These are phyloP conservation scores for Colletes collaris DNA, from an alignment of 2,888 invertebrate genomes.

Conservation along the genomic window DNA sequence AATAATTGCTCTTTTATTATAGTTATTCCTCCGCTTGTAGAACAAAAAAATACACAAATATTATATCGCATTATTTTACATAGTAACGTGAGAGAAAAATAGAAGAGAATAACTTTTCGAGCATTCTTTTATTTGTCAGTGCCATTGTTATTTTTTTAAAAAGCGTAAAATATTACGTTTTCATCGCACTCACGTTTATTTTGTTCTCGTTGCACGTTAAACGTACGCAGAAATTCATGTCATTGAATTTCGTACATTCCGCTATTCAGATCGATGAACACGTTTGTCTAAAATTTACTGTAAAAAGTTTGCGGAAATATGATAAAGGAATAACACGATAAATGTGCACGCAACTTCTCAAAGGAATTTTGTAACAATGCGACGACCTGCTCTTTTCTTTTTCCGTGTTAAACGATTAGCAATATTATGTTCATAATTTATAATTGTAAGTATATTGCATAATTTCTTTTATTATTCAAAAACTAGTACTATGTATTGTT, in stretches of 20 bases:
- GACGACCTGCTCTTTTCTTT: too few relatives aligned
- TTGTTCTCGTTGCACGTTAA: conserved; percentile 6
- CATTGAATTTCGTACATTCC: conserved; percentile 3
- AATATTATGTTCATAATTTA: too few relatives aligned
- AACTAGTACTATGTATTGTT: too few relatives aligned
- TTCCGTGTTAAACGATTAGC: too few relatives aligned
- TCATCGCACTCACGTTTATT: conserved; percentile 21
- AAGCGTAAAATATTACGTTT: conserved; percentile 27
- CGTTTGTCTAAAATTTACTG: neutral
- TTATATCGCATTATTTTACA: too few relatives aligned
- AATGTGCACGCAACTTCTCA: neutral
- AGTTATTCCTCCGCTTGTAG: too few relatives aligned
- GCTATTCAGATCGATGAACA: neutral
- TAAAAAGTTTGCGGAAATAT: neutral
- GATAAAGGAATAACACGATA: neutral
- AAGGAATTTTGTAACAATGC: neutral
- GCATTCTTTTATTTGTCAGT: conserved; percentile 18
- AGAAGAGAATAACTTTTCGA: too few relatives aligned
- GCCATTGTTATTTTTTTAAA: conserved; percentile 22
- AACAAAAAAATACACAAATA: too few relatives aligned
- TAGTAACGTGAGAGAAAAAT: too few relatives aligned
- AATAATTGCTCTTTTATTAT: too few relatives aligned
- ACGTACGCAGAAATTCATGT: conserved; percentile 25
- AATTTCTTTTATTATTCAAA: too few relatives aligned
- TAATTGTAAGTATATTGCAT: too few relatives aligned